Evolutionary conservation across 2,113 vertebrate species (phyloP).

Genomic region (Oriolus oriolus): DNA sequence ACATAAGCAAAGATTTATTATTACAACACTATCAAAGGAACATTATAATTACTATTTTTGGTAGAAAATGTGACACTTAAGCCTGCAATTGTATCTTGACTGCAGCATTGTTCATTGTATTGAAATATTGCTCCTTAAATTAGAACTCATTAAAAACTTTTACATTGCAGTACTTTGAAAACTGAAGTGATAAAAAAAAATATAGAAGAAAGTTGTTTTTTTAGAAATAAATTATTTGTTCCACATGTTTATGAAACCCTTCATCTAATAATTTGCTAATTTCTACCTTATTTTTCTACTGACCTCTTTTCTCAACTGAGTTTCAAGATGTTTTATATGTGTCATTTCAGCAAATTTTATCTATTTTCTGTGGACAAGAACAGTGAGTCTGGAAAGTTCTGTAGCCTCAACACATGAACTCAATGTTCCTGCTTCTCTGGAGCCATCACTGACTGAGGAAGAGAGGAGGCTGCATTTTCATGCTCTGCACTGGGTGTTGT

Average conservation of each 20-base stretch:
- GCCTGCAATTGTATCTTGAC: not conserved
- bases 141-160: not conserved
- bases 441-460: not conserved
- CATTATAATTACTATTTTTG: not conserved
- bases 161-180: not conserved
- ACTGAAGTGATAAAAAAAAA: not conserved
- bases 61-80: not conserved
- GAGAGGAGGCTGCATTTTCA: not conserved
- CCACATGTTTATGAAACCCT: not conserved
- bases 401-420: not conserved
- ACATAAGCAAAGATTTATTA: not conserved
- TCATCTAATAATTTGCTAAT: not conserved
- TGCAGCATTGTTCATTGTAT: not conserved
- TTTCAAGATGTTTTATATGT: not conserved
- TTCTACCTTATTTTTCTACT: not conserved
- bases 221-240: not conserved
- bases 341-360: not conserved
- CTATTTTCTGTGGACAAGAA: not conserved
- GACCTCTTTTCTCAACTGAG: not conserved
- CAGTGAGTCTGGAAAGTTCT: not conserved
- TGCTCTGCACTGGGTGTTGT: not conserved
- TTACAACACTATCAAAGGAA: not conserved
- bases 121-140: not conserved
- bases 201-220: not conserved
- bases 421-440: not conserved